phyloP scores from a whole-genome alignment of 2,888 invertebrate genomes.

The Eristalis intricaria region DNA sequence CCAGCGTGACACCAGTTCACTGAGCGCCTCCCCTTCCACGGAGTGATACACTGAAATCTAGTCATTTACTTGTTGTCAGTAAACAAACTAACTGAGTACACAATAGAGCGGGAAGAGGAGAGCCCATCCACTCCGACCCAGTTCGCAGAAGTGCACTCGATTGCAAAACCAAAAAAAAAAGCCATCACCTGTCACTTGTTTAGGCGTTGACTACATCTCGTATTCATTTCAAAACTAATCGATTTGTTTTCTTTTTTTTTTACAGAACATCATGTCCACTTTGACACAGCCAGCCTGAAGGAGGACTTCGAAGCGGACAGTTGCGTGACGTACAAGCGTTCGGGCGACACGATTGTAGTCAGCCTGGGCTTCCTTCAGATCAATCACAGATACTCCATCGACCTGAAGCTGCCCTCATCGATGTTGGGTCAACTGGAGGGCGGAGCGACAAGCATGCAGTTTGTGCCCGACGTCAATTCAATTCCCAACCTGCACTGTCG shows the following conservation, averaged over 20 bases:
- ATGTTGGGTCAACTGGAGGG: conserved; percentile 77
- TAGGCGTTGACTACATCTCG: not conserved
- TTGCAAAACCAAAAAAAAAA: not conserved
- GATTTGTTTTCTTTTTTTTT: conserved; percentile 9
- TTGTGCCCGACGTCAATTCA: conserved; percentile 78
- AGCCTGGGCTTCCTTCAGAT: conserved; percentile 81
- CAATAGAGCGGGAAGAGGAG: conserved; percentile 4
- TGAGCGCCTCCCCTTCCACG: not conserved
- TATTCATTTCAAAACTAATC: conserved; percentile 1
- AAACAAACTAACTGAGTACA: conserved; percentile 36
- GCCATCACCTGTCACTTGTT: not conserved
- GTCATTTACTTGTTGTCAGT: conserved; percentile 61
- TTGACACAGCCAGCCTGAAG: conserved; percentile 79
- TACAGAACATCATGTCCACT: conserved; percentile 81
- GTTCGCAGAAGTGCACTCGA: not conserved
- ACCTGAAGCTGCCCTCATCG: conserved; percentile 78
- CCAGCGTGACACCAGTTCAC: conserved; percentile 5
- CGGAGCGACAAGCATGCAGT: conserved; percentile 73
- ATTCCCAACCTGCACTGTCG: conserved; percentile 80
- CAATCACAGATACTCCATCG: conserved; percentile 80
- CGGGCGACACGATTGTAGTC: conserved; percentile 80
- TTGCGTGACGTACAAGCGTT: conserved; percentile 80
- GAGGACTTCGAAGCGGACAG: conserved; percentile 79
- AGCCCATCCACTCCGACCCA: not conserved
- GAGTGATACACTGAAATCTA: conserved; percentile 25